These are phyloP conservation scores for Indicator indicator DNA, from an alignment of 2,113 vertebrate species.

Conservation along the genomic window DNA sequence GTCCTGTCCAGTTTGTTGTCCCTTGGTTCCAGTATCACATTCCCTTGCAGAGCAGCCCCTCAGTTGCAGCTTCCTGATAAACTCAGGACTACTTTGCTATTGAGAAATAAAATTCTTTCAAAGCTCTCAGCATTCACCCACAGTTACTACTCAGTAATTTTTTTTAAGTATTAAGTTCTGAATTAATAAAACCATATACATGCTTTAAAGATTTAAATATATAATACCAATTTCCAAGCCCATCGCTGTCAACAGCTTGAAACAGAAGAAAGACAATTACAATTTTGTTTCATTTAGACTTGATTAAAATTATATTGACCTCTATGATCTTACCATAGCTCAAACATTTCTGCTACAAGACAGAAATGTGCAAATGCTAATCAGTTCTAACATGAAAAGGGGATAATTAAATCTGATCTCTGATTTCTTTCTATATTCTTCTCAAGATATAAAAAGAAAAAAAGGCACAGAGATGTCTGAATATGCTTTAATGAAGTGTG, in stretches of 20 bases:
- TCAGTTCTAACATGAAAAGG: neutral
- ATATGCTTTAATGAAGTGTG: neutral
- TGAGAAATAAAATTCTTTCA: neutral
- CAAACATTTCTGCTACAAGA: neutral
- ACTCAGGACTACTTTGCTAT: neutral
- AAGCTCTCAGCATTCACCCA: neutral
- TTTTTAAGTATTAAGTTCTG: neutral
- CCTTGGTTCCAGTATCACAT: neutral
- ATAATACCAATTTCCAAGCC: neutral
- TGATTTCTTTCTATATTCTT: neutral
- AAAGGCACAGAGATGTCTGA: neutral
- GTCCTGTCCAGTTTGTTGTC: neutral
- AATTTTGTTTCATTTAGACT: neutral
- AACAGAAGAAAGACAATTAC: neutral
- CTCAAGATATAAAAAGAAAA: neutral
- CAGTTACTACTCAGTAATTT: neutral
- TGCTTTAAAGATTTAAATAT: neutral
- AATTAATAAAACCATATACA: neutral
- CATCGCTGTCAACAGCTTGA: neutral
- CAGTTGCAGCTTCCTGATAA: neutral
- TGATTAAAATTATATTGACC: neutral
- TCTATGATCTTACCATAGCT: neutral
- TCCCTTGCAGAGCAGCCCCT: neutral
- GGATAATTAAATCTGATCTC: slow-evolving; percentile 30
- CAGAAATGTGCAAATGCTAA: neutral